A percentile compares a stretch with the other conserved stretches of the same genome.
Conservation (phyloP, 1,140 invertebrate species). For the Diploscapter pachys region DNA sequence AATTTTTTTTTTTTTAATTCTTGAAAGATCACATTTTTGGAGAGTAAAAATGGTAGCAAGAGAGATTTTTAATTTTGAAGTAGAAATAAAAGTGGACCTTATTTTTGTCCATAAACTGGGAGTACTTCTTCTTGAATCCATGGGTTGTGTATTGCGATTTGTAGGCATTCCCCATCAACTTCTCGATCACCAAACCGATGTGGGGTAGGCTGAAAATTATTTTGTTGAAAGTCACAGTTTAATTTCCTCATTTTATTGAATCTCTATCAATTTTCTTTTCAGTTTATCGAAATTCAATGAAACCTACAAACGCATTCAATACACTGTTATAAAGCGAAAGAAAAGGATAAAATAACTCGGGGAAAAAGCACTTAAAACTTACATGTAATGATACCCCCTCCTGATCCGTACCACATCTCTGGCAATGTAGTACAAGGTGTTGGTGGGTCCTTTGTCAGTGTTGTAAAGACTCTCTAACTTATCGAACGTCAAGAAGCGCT, state of each 20-base stretch:
- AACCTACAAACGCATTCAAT: no score
- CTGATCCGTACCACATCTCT: slow-evolving; percentile 43
- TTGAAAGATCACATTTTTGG: no score
- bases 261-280: no score
- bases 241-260: not conserved
- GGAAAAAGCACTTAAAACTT: no score
- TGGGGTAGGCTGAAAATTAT: slow-evolving; percentile 88
- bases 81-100: slow-evolving; percentile 7
- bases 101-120: slow-evolving; percentile 64
- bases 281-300: no score
- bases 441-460: slow-evolving; percentile 66
- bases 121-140: slow-evolving; percentile 83
- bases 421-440: slow-evolving; percentile 51
- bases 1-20: no score
- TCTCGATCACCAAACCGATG: slow-evolving; percentile 91
- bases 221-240: slow-evolving; percentile 53
- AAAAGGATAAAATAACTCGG: no score
- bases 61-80: no score
- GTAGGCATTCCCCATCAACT: slow-evolving; percentile 94
- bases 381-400: slow-evolving; percentile 41
- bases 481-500: slow-evolving; percentile 89
- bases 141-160: slow-evolving; percentile 82
- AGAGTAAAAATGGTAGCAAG: no score
- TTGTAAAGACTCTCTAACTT: slow-evolving; percentile 92
- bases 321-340: no score